Evolutionary conservation across 2,888 invertebrate genomes (phyloP).

Genomic region (Mythimna loreyi): DNA sequence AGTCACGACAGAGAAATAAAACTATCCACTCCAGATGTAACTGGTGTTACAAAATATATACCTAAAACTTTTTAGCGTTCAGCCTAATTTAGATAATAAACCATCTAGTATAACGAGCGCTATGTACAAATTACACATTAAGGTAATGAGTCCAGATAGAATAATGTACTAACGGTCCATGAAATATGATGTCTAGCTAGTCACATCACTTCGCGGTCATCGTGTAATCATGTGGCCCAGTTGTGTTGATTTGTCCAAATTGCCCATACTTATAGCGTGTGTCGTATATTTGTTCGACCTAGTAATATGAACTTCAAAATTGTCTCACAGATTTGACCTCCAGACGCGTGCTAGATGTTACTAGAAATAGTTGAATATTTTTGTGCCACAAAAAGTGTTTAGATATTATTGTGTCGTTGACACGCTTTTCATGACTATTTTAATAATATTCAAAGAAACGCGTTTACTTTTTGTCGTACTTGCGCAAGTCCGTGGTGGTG

Average conservation of each 20-base stretch:
- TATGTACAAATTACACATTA: slow-evolving; percentile 67
- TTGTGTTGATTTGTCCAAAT: slow-evolving; percentile 87
- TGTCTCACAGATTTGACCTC: slow-evolving; percentile 62
- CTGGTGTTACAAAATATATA: slow-evolving; percentile 52
- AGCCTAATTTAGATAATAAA: slow-evolving; percentile 49
- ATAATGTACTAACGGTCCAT: slow-evolving; percentile 72
- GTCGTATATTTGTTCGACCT: slow-evolving; percentile 77
- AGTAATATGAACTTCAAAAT: slow-evolving; percentile 71
- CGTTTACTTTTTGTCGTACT: slow-evolving; percentile 39
- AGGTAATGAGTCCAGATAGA: slow-evolving; percentile 65
- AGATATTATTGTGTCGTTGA: slow-evolving; percentile 29
- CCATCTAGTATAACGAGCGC: slow-evolving; percentile 41
- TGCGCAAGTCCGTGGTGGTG: slow-evolving; percentile 54
- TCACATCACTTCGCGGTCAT: slow-evolving; percentile 61
- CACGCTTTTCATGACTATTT: slow-evolving; percentile 28
- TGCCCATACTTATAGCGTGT: slow-evolving; percentile 76
- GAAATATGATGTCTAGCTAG: slow-evolving; percentile 65
- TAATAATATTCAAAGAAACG: slow-evolving; percentile 23
- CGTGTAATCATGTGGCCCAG: slow-evolving; percentile 79
- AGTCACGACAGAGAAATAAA: slow-evolving; percentile 34
- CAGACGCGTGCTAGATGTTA: slow-evolving; percentile 41
- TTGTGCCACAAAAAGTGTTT: slow-evolving; percentile 29
- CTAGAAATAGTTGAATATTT: slow-evolving; percentile 42
- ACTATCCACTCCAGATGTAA: slow-evolving; percentile 30
- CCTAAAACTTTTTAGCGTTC: slow-evolving; percentile 48